Percentiles rank a stretch among this genome's conserved stretches.
Conservation (phyloP, 2,797 vertebrate species). For the Austrolebias charrua region DNA sequence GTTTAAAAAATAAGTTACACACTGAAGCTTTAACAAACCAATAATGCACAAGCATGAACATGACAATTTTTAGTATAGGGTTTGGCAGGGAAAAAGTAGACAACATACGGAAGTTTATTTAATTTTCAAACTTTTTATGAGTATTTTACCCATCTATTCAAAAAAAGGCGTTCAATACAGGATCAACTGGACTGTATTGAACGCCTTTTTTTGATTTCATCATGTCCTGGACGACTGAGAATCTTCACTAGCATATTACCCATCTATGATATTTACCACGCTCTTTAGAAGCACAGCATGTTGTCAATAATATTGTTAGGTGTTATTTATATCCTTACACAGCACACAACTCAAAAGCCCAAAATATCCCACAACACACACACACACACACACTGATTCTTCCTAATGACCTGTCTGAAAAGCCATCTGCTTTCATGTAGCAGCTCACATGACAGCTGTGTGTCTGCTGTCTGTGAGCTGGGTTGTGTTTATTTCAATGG, state of each 20-base stretch:
- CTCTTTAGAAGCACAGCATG: conserved; percentile 21
- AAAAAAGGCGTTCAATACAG: too few species aligned
- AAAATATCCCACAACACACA: conserved; percentile 57
- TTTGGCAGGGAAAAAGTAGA: too few species aligned
- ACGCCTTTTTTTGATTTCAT: too few species aligned
- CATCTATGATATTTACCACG: neutral
- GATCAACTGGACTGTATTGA: too few species aligned
- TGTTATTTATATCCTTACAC: conserved; percentile 59
- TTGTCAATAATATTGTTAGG: conserved; percentile 32
- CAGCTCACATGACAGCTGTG: conserved; percentile 41
- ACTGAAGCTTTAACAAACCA: too few species aligned
- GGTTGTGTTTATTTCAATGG: conserved; percentile 35
- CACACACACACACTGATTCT: conserved; percentile 23
- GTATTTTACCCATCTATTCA: neutral
- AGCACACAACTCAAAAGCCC: conserved; percentile 56
- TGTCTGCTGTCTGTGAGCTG: conserved; percentile 21
- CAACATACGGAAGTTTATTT: too few species aligned
- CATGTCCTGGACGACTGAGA: too few species aligned
- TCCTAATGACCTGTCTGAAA: conserved; percentile 56
- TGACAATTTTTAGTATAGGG: neutral
- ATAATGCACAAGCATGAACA: too few species aligned
- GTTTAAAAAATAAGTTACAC: too few species aligned
- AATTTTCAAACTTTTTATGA: neutral
- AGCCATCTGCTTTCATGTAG: conserved; percentile 56
- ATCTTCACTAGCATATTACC: too few species aligned